Conservation (phyloP, 1,140 invertebrate genomes). For the Lepidurus arcticus region DNA sequence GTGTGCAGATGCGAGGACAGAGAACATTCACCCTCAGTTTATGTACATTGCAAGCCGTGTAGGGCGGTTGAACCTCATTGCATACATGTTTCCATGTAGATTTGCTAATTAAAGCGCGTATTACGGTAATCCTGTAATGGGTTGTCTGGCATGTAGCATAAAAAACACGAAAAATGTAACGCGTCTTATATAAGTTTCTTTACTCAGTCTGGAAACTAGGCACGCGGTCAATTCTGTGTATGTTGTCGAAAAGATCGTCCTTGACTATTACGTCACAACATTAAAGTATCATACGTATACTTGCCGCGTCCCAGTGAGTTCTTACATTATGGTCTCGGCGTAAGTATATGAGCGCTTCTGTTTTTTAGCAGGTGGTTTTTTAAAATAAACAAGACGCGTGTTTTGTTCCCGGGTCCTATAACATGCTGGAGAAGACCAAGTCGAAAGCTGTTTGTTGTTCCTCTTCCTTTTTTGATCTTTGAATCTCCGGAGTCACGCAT, state of each 20-base stretch:
- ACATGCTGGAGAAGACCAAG: not conserved
- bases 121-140: too few species aligned
- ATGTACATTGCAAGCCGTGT: not conserved
- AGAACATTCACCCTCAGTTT: not conserved
- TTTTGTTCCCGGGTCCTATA: not conserved
- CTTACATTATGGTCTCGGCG: not conserved
- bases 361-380: not conserved
- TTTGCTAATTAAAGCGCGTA: too few species aligned
- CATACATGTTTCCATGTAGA: too few species aligned
- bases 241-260: not conserved
- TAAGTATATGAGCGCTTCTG: not conserved
- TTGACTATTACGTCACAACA: slow-evolving; percentile 3
- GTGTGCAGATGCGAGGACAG: not conserved
- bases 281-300: not conserved
- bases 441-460: too few species aligned
- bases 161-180: not conserved
- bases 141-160: too few species aligned
- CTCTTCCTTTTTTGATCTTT: too few species aligned
- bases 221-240: not conserved
- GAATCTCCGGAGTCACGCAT: not conserved
- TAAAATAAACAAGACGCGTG: not conserved
- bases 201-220: not conserved
- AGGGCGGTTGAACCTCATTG: not conserved
- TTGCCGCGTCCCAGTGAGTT: not conserved
- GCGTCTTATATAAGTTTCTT: not conserved